Percentiles rank a stretch among this genome's conserved stretches.
Evolutionary conservation across 2,888 invertebrate genomes (phyloP).

Genomic region (Prenolepis imparis): DNA sequence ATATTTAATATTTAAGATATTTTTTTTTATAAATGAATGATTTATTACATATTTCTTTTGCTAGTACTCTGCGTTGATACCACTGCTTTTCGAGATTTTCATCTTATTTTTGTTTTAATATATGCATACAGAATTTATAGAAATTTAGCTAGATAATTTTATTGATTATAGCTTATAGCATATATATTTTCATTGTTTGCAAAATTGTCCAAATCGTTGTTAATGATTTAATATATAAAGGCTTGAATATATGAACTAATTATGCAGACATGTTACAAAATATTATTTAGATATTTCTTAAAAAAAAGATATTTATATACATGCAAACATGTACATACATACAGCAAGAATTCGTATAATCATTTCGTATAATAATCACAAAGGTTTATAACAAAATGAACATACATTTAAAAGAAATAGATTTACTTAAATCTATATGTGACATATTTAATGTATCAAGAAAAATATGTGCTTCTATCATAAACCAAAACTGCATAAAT

Average conservation of each 20-base stretch:
- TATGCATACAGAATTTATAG: slow-evolving; percentile 31
- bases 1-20: slow-evolving; percentile 13
- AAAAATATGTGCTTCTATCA: slow-evolving; percentile 51
- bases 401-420: slow-evolving; percentile 26
- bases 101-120: neutral
- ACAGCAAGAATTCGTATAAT: slow-evolving; percentile 4
- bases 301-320: neutral
- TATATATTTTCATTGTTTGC: neutral
- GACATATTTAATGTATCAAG: neutral
- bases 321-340: neutral
- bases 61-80: neutral
- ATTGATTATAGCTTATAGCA: slow-evolving; percentile 38
- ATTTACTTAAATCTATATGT: slow-evolving; percentile 35
- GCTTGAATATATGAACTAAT: slow-evolving; percentile 14
- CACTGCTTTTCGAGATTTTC: neutral
- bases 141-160: slow-evolving; percentile 37
- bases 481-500: slow-evolving; percentile 54
- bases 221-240: slow-evolving; percentile 23
- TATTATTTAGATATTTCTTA: slow-evolving; percentile 33
- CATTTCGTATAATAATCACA: slow-evolving; percentile 40
- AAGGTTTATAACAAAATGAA: slow-evolving; percentile 53
- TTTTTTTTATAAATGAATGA: slow-evolving; percentile 2
- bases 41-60: slow-evolving; percentile 25
- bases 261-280: slow-evolving; percentile 21
- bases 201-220: slow-evolving; percentile 3